Percentiles rank a stretch among this genome's conserved stretches.
Evolutionary conservation across 2,113 vertebrate species (phyloP).

Genomic region (Clinocottus analis): DNA sequence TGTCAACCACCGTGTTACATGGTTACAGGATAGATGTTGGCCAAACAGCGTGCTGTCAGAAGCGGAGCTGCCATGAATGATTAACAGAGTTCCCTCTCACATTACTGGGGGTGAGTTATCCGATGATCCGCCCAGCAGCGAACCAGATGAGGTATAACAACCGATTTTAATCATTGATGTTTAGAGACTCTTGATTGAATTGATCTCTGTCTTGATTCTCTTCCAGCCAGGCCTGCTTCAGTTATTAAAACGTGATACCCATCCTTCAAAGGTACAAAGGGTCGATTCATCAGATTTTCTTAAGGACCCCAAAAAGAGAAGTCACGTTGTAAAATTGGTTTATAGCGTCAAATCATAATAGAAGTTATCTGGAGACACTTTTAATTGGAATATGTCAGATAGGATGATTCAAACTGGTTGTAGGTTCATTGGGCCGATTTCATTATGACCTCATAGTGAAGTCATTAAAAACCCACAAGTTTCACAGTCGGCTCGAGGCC

Average conservation of each 20-base stretch:
- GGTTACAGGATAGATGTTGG: slow-evolving; percentile 20
- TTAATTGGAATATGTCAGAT: background rate
- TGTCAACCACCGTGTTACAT: background rate
- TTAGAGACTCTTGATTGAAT: slow-evolving; percentile 7
- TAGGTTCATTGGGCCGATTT: background rate
- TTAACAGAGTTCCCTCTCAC: slow-evolving; percentile 68
- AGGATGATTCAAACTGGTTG: background rate
- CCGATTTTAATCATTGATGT: slow-evolving; percentile 45
- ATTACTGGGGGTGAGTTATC: slow-evolving; percentile 66
- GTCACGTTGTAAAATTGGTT: background rate
- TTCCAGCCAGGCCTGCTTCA: background rate
- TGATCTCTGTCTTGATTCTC: slow-evolving; percentile 14
- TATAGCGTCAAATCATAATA: background rate
- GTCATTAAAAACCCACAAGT: background rate
- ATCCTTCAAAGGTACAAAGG: background rate
- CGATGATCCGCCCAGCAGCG: slow-evolving; percentile 16
- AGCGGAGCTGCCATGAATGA: slow-evolving; percentile 68
- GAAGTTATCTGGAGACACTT: background rate
- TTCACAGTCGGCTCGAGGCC: background rate
- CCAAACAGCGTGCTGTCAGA: slow-evolving; percentile 17
- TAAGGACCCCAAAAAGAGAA: background rate
- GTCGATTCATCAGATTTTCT: background rate
- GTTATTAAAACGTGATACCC: background rate
- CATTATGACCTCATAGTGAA: background rate
- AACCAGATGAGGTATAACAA: background rate